Conservation (phyloP, 2,797 vertebrate genomes). For the Danio albolineatus region DNA sequence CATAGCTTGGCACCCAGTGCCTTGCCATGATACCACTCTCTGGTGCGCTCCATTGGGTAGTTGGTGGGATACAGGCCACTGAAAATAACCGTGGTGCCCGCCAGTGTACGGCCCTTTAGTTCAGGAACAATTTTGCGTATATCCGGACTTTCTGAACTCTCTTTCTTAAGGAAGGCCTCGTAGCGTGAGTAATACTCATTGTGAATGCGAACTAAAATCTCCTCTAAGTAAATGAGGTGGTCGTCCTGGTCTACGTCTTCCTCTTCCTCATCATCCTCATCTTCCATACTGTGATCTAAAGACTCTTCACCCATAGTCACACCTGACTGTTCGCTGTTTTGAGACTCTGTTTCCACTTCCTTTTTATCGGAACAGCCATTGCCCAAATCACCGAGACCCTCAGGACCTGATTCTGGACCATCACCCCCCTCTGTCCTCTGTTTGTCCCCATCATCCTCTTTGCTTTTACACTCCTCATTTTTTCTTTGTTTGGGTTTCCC, state of each 20-base stretch:
- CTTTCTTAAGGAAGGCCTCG: slow-evolving; percentile 83
- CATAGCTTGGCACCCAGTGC: slow-evolving; percentile 90
- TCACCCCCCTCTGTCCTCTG: slow-evolving; percentile 63
- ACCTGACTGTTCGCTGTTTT: slow-evolving; percentile 95
- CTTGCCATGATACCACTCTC: slow-evolving; percentile 93
- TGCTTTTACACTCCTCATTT: slow-evolving; percentile 49
- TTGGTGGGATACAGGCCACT: slow-evolving; percentile 95
- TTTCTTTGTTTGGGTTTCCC: slow-evolving; percentile 2
- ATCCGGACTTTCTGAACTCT: slow-evolving; percentile 84
- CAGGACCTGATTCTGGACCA: slow-evolving; percentile 73
- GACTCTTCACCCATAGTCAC: slow-evolving; percentile 94
- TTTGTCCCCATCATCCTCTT: slow-evolving; percentile 66
- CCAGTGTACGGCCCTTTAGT: slow-evolving; percentile 88
- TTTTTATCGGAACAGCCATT: slow-evolving; percentile 87
- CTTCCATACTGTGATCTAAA: slow-evolving; percentile 93
- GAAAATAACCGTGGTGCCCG: slow-evolving; percentile 87
- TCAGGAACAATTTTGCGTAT: slow-evolving; percentile 94
- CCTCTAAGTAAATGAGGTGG: slow-evolving; percentile 95
- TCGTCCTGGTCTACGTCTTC: slow-evolving; percentile 89
- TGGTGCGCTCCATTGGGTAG: slow-evolving; percentile 92
- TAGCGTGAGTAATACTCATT: slow-evolving; percentile 91
- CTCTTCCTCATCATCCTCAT: slow-evolving; percentile 85
- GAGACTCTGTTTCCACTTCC: slow-evolving; percentile 94
- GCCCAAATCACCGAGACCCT: slow-evolving; percentile 82
- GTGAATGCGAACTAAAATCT: slow-evolving; percentile 91